These are phyloP conservation scores for Philhelius pedissequus DNA, from an alignment of 2,888 invertebrate genomes.

Conservation along the genomic window DNA sequence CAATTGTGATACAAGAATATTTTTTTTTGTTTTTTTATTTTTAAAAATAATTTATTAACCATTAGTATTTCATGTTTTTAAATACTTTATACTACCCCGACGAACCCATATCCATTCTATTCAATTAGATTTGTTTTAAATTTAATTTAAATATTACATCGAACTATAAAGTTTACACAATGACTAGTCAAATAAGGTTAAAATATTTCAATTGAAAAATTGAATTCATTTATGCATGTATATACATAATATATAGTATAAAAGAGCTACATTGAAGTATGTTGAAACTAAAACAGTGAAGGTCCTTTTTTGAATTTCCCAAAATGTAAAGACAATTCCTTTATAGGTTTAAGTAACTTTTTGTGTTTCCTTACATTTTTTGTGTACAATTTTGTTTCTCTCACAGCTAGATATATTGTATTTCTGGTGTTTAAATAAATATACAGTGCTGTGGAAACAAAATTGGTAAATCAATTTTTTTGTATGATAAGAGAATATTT, in stretches of 20 bases:
- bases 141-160: conserved; percentile 24
- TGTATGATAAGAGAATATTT: too few species aligned
- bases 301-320: conserved; percentile 47
- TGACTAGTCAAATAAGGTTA: background rate
- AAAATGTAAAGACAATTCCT: conserved; percentile 57
- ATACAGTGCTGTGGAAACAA: background rate
- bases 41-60: too few species aligned
- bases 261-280: background rate
- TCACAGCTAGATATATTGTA: background rate
- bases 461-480: background rate
- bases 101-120: too few species aligned
- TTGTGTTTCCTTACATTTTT: conserved; percentile 1
- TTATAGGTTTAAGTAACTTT: conserved; percentile 54
- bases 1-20: too few species aligned
- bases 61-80: too few species aligned
- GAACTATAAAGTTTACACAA: background rate
- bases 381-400: background rate
- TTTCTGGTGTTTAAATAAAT: background rate
- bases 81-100: too few species aligned
- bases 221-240: background rate
- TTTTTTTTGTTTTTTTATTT: too few species aligned
- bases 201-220: conserved; percentile 5
- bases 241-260: background rate
- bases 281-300: background rate
- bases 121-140: conserved; percentile 44